These are phyloP conservation scores for Drosophila kanapiae DNA, from an alignment of 1,140 invertebrate genomes.

Conservation along the genomic window DNA sequence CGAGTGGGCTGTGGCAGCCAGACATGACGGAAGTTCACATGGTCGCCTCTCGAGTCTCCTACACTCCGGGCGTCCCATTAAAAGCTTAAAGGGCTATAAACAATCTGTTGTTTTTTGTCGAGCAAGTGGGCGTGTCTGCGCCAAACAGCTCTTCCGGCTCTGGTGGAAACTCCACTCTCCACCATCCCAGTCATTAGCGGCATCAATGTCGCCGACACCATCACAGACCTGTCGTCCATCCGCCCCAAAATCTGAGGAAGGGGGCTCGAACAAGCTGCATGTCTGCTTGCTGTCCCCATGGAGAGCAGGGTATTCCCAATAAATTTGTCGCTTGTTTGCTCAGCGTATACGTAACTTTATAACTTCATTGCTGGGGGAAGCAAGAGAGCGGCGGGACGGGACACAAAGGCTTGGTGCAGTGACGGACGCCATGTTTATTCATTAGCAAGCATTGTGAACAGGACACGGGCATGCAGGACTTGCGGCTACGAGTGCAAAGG, in stretches of 20 bases:
- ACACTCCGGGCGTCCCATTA: conserved; percentile 33
- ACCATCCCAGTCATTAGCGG: conserved; percentile 54
- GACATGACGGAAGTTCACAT: conserved; percentile 55
- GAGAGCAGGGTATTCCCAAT: conserved; percentile 51
- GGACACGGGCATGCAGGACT: conserved; percentile 30
- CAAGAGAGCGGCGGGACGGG: not conserved
- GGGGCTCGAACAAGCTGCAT: conserved; percentile 28
- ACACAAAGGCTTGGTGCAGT: conserved; percentile 24
- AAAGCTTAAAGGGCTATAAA: conserved; percentile 72
- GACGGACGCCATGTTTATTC: conserved; percentile 75
- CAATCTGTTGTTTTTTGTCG: conserved; percentile 50
- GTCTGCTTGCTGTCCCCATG: conserved; percentile 30
- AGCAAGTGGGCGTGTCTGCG: conserved; percentile 31
- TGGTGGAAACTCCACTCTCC: not conserved
- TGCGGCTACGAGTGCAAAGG: conserved; percentile 6
- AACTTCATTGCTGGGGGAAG: conserved; percentile 21
- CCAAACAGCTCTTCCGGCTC: conserved; percentile 10
- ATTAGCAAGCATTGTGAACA: conserved; percentile 72
- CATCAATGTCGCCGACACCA: conserved; percentile 63
- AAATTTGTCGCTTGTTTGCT: conserved; percentile 75
- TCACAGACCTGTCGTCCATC: conserved; percentile 42
- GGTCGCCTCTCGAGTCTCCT: conserved; percentile 28
- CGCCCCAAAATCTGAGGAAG: conserved; percentile 2
- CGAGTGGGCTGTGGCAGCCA: not conserved
- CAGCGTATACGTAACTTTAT: conserved; percentile 73